Evolutionary conservation across 2,888 invertebrate species (phyloP), one percentile per base, ranked within the genome.

Genomic region (Monoplex corrugatus): DNA sequence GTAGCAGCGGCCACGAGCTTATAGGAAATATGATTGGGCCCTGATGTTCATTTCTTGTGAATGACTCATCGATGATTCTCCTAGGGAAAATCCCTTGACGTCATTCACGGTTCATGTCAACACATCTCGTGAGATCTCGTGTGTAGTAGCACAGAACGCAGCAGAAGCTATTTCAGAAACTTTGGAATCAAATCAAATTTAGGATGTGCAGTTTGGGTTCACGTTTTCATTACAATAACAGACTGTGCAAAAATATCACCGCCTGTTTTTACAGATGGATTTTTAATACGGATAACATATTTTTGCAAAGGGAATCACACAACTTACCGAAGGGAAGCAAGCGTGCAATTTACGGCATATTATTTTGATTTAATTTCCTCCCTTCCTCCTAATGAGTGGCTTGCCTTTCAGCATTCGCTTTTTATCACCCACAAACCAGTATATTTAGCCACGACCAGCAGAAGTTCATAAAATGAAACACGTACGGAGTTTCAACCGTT

Each of bases 31-130:
- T 93, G 93, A 94, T 92, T 93, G 92, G 92, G 91, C 92, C 91
- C 92, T 91, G 93, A 93, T 93, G 93, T 93, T 93, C 94, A 93
- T 94, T 95, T 94, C 94, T 94, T 93, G 90, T 90, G 90, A 93
- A 94, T 95, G 94, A 95, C 94, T 95, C 95, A 95, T 95, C 94
- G 92, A 93, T 93, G 93, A 94, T 92, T 92, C 93, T 94, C 93
- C 93, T 93, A 92, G 94, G 95, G 95, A 95, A 95, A 94, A 94
- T 94, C 95, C 95, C 94, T 92, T 95, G 94, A 94, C 94, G 94
- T 95, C 94, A 94, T 92, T 82, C 78, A 40, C 63, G 13, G 87
- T 50, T 78, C 87, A 45, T 82, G 89, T 88, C 88, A 88, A 68
- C 83, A 83, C 44, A n/a, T 83, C 83, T 63, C 72, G 88, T 82